These are phyloP conservation scores for Drosophila sproati DNA, from an alignment of 1,140 invertebrate genomes.

Conservation along the genomic window DNA sequence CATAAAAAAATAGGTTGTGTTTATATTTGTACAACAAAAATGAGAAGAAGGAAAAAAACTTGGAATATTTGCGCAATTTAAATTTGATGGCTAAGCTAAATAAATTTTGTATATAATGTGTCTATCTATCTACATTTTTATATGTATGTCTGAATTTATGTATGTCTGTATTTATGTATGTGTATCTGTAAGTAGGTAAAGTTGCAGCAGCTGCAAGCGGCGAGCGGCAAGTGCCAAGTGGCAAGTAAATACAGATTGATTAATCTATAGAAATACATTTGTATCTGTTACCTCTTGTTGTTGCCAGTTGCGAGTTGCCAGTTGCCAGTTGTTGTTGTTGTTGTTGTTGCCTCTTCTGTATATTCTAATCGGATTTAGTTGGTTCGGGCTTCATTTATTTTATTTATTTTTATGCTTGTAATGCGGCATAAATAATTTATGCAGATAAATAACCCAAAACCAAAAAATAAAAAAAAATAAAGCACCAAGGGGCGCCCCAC, in stretches of 20 bases:
- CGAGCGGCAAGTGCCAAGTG: constrained; percentile 52
- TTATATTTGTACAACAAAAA: constrained; percentile 65
- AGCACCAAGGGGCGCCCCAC: constrained; percentile 55
- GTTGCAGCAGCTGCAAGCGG: constrained; percentile 50
- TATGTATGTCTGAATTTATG: constrained; percentile 3
- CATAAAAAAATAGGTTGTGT: constrained; percentile 48
- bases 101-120: constrained; percentile 46
- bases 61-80: constrained; percentile 55
- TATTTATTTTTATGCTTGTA: constrained; percentile 82
- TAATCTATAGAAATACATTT: constrained; percentile 83
- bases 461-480: constrained; percentile 37
- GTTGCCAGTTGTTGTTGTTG: constrained; percentile 20
- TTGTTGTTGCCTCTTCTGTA: constrained; percentile 48
- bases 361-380: constrained; percentile 83
- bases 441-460: constrained; percentile 80
- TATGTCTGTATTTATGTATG: not conserved
- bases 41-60: constrained; percentile 2
- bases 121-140: not conserved
- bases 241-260: constrained; percentile 67
- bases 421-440: constrained; percentile 83
- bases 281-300: constrained; percentile 44
- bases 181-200: constrained; percentile 48
- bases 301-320: not conserved
- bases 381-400: constrained; percentile 74
- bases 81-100: constrained; percentile 70